Evolutionary conservation across 1,140 invertebrate genomes (phyloP).

Genomic region (Lamellibrachia luymesi): DNA sequence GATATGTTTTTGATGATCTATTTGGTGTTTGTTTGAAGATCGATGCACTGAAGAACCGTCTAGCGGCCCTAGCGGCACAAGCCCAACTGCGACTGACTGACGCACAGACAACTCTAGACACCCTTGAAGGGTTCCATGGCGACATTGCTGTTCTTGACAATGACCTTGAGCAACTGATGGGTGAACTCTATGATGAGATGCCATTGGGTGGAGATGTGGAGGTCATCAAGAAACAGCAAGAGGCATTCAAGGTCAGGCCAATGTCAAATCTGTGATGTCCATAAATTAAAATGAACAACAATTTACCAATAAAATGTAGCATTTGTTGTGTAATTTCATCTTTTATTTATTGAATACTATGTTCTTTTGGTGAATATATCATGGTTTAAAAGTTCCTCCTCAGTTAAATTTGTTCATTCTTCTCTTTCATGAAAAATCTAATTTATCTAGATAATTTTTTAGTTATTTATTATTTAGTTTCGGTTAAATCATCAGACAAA

Average conservation of each 20-base stretch:
- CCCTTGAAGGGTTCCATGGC: constrained; percentile 81
- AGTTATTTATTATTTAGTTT: too few relatives aligned
- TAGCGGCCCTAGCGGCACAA: not conserved
- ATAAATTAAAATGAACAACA: not conserved
- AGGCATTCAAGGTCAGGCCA: constrained; percentile 72
- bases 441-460: too few relatives aligned
- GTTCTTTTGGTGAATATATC: not conserved
- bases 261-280: not conserved
- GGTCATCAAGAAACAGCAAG: constrained; percentile 83
- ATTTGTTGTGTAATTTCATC: constrained; percentile 13
- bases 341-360: constrained; percentile 12
- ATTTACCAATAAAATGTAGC: too few relatives aligned
- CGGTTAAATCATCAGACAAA: too few relatives aligned
- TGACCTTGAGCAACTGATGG: constrained; percentile 73
- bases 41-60: not conserved
- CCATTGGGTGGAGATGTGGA: constrained; percentile 88
- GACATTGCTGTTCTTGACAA: constrained; percentile 58
- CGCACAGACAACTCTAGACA: constrained; percentile 69
- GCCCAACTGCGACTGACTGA: constrained; percentile 66
- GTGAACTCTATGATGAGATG: constrained; percentile 68
- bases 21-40: not conserved
- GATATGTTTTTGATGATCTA: not conserved
- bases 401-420: too few relatives aligned
- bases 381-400: not conserved
- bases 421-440: too few relatives aligned